Conservation (phyloP, 2,888 invertebrate species). For the Drosophila meridiana region DNA sequence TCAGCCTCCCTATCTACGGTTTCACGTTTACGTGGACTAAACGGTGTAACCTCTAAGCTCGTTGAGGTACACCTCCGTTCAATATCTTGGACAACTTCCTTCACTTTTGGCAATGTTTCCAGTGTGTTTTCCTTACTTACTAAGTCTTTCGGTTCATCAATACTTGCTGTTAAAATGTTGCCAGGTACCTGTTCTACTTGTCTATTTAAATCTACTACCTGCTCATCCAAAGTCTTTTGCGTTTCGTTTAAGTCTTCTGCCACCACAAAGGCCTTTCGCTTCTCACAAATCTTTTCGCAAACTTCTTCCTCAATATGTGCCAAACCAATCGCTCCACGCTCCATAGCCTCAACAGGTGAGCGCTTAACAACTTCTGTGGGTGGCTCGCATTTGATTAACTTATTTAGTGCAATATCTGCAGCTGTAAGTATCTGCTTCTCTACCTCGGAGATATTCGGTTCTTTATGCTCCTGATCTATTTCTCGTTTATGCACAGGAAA, state of each 20-base stretch:
- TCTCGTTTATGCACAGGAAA: slow-evolving; percentile 81
- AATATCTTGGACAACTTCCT: slow-evolving; percentile 86
- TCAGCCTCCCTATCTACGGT: slow-evolving; percentile 54
- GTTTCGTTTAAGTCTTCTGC: slow-evolving; percentile 76
- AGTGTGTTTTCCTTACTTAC: slow-evolving; percentile 46
- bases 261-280: slow-evolving; percentile 74
- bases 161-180: slow-evolving; percentile 55
- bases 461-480: slow-evolving; percentile 41
- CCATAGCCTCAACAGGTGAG: slow-evolving; percentile 68
- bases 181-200: slow-evolving; percentile 64
- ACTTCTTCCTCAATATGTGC: slow-evolving; percentile 73
- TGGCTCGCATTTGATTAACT: slow-evolving; percentile 63
- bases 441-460: slow-evolving; percentile 63
- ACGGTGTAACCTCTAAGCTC: slow-evolving; percentile 64
- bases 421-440: slow-evolving; percentile 77
- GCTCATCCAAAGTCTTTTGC: slow-evolving; percentile 72
- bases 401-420: slow-evolving; percentile 68
- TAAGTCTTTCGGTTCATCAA: slow-evolving; percentile 57
- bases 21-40: slow-evolving; percentile 81
- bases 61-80: slow-evolving; percentile 85
- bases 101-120: slow-evolving; percentile 85
- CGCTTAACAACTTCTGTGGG: slow-evolving; percentile 61
- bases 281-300: slow-evolving; percentile 80
- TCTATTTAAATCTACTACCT: slow-evolving; percentile 61
- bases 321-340: slow-evolving; percentile 47